A percentile compares a stretch with the other conserved stretches of the same genome.
Evolutionary conservation across 2,113 vertebrate species (phyloP).

Genomic region (Periophthalmus modestus): DNA sequence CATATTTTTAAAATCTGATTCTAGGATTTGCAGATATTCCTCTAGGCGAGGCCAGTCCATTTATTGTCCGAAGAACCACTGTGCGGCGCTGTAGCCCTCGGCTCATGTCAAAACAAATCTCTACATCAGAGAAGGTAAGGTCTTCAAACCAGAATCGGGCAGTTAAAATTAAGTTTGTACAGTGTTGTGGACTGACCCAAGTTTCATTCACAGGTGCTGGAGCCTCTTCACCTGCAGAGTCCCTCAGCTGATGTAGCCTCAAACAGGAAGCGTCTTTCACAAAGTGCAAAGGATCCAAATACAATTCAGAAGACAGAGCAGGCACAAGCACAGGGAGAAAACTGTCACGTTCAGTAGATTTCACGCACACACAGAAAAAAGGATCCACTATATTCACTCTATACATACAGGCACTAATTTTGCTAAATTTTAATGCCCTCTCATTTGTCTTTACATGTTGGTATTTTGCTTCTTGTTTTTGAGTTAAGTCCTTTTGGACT

Average conservation of each 20-base stretch:
- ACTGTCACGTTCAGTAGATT: slow-evolving; percentile 85
- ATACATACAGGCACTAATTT: neutral
- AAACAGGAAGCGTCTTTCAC: slow-evolving; percentile 14
- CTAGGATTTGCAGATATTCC: slow-evolving; percentile 86
- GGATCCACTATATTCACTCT: too few species aligned
- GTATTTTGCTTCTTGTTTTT: neutral
- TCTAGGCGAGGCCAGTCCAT: slow-evolving; percentile 79
- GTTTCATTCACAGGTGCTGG: slow-evolving; percentile 41
- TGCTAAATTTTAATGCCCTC: neutral
- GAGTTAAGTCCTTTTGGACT: neutral
- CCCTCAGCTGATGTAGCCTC: slow-evolving; percentile 44
- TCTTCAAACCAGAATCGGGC: neutral
- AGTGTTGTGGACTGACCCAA: neutral
- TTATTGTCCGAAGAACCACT: slow-evolving; percentile 78
- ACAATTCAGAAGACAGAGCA: slow-evolving; percentile 42
- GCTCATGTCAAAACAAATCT: slow-evolving; percentile 56
- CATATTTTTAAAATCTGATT: slow-evolving; percentile 3
- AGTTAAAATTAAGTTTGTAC: too few species aligned
- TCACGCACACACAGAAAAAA: neutral
- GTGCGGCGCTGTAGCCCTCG: slow-evolving; percentile 77
- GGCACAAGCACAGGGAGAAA: slow-evolving; percentile 66
- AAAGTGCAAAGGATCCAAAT: slow-evolving; percentile 1
- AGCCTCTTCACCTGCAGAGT: slow-evolving; percentile 37
- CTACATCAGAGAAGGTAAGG: slow-evolving; percentile 44
- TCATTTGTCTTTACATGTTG: neutral